Conservation (phyloP, 2,888 invertebrate genomes). For the Ormyrus labotus region DNA sequence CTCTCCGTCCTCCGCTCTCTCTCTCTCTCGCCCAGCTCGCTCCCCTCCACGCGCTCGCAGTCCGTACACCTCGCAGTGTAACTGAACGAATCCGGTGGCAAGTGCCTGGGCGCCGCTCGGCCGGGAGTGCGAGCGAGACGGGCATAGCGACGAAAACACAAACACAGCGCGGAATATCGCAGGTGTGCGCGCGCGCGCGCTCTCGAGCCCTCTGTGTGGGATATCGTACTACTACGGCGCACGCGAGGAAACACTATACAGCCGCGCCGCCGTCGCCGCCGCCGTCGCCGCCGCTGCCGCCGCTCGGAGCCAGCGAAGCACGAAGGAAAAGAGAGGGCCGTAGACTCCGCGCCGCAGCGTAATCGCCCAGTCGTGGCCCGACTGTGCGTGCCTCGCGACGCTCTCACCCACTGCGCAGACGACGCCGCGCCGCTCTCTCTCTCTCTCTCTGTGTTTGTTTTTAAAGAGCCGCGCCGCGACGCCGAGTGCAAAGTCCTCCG, state of each 20-base stretch:
- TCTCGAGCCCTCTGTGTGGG: slow-evolving; percentile 10
- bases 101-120: not conserved
- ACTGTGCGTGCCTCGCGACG: slow-evolving; percentile 32
- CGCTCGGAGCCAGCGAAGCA: not conserved
- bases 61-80: too few species aligned
- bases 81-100: not conserved
- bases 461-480: too few species aligned
- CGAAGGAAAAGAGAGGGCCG: slow-evolving; percentile 26
- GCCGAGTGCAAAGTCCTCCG: too few species aligned
- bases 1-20: not conserved
- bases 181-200: not conserved
- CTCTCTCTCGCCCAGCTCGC: too few species aligned
- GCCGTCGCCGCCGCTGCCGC: not conserved
- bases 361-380: slow-evolving; percentile 50
- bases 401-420: not conserved
- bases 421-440: not conserved
- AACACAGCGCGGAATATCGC: too few species aligned
- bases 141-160: too few species aligned
- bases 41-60: too few species aligned
- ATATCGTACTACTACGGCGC: slow-evolving; percentile 24
- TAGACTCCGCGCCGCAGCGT: slow-evolving; percentile 45
- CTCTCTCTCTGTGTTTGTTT: too few species aligned
- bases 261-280: not conserved
- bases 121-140: not conserved
- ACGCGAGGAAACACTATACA: too few species aligned